phyloP scores from a whole-genome alignment of 2,888 invertebrate species.

The Cephus rjabovi region DNA sequence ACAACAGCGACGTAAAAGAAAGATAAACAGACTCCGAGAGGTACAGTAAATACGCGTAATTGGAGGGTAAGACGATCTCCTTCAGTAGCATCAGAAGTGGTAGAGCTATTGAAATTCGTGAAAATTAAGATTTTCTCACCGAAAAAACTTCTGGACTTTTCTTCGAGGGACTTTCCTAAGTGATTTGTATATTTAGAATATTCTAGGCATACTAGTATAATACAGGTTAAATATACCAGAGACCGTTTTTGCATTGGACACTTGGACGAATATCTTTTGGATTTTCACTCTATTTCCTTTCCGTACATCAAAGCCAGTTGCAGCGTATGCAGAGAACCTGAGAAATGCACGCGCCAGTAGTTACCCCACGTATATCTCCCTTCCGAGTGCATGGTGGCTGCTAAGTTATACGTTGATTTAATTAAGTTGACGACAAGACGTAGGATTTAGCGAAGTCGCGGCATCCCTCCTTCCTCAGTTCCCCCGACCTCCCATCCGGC shows the following conservation, averaged over 20 bases:
- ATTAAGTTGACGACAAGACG: conserved; percentile 36
- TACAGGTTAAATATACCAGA: neutral
- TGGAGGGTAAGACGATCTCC: neutral
- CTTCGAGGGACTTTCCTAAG: neutral
- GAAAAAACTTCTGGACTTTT: neutral
- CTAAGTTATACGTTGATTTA: conserved; percentile 34
- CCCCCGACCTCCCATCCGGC: conserved; percentile 6
- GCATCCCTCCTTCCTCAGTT: conserved; percentile 1
- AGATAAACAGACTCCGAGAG: neutral
- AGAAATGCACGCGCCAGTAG: conserved; percentile 2
- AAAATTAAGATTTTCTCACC: neutral
- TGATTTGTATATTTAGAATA: neutral
- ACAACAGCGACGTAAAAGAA: neutral
- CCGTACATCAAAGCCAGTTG: conserved; percentile 5
- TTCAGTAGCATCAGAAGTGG: neutral
- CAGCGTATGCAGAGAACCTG: conserved; percentile 7
- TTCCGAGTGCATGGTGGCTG: neutral
- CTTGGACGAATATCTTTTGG: neutral
- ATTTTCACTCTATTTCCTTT: neutral
- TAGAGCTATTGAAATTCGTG: neutral
- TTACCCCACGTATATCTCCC: neutral
- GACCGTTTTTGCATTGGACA: neutral
- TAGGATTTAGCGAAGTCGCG: conserved; percentile 27
- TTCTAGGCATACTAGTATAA: neutral
- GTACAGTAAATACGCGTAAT: neutral